Base-by-base conservation (phyloP, 2,888 invertebrate genomes). In the Colletes collaris region DNA sequence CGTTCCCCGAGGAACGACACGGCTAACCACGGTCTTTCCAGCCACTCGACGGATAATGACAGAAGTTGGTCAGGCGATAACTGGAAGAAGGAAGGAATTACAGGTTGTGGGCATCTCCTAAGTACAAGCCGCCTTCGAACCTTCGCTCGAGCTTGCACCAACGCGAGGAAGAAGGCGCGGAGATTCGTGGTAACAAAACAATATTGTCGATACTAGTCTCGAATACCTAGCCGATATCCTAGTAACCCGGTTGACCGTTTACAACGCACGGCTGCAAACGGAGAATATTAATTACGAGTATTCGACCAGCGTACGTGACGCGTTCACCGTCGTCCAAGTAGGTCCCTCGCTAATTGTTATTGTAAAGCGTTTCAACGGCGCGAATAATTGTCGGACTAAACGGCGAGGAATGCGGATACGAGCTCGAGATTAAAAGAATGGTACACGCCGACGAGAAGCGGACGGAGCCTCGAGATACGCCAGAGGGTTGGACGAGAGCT, bases 71-170 rank as follows among this genome's bases (percentile, higher is more conserved):
- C 35, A 66, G 63, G 83, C 79, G 83, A 80, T 79, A 76, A 81
- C 76, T 85, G 83, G 65, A 63, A 75, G 76, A 56, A 75, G 72
- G 67, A 62, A 81, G 70, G 73, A 77, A 85, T 85, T 74, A 76
- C 46, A 81, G 83, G 70, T 76, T 77, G 58, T 8, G 66, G 66
- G 52, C 4, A 55, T 70, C 81, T 63, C 62, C 72, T 71, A 76
- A 84, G 59, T 75, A 72, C 62, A 67, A 75, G 67, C 62, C 65
- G 27, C 37, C 60, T 74, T 27, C 13, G 59, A 56, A 68, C 67
- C 70, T 74, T 64, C 52, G 50, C 37, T 49, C n/a, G 53, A 71
- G 65, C 67, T 63, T 55, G 74, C 46, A 46, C 52, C 69, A 27
- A 58, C 49, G 27, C 69, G 46, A 66, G 40, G 3, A 40, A 40